phyloP scores from a whole-genome alignment of 2,113 vertebrate genomes.

The Crotalus tigris region DNA sequence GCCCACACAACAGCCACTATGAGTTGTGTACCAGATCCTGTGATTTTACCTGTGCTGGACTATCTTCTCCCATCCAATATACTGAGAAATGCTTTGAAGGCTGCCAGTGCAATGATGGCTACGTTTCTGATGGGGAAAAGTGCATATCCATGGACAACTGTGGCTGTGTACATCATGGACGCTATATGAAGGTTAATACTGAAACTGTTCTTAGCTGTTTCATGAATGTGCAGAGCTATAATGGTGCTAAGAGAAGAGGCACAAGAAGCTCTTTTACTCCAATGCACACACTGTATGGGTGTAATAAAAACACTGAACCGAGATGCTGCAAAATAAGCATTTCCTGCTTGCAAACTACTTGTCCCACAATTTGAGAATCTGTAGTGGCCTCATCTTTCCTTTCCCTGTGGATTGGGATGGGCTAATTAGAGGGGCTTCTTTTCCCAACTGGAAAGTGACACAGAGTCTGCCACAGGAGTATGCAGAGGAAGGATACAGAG shows the following conservation, averaged over 20 bases:
- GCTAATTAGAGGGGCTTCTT: not conserved
- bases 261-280: not conserved
- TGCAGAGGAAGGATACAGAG: not conserved
- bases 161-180: conserved; percentile 65
- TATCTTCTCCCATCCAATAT: conserved; percentile 49
- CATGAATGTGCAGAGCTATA: not conserved
- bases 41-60: conserved; percentile 62
- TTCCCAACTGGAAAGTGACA: not conserved
- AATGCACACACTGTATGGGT: not conserved
- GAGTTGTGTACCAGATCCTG: conserved; percentile 70
- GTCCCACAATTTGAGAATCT: not conserved
- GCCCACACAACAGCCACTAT: conserved; percentile 70
- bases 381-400: accelerated
- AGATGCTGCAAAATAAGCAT: not conserved
- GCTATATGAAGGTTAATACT: conserved; percentile 50
- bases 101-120: conserved; percentile 69
- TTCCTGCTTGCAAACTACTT: not conserved
- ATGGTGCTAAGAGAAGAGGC: not conserved
- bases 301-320: not conserved
- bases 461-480: not conserved
- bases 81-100: conserved; percentile 68
- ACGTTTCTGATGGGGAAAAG: conserved; percentile 61
- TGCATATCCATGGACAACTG: conserved; percentile 66
- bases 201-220: not conserved
- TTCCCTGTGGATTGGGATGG: not conserved